These are phyloP conservation scores for Lypha dubia DNA, from an alignment of 2,888 invertebrate species.

Conservation along the genomic window DNA sequence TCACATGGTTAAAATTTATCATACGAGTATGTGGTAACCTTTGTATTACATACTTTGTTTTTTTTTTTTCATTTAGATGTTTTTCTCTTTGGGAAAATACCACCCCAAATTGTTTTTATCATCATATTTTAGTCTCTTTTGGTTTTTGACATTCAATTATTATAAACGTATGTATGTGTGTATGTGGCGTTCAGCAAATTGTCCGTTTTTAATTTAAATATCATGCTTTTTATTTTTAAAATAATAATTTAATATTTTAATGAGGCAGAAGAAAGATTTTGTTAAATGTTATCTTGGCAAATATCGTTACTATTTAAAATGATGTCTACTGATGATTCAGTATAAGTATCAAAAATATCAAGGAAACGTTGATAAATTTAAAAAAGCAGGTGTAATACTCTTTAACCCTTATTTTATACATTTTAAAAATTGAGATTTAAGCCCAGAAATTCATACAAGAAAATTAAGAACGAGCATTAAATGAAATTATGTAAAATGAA, in stretches of 20 bases:
- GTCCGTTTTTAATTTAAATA: neutral
- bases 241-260: neutral
- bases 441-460: too few species aligned
- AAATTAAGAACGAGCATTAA: too few species aligned
- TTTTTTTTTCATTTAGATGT: neutral
- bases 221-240: neutral
- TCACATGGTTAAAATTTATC: conserved; percentile 37
- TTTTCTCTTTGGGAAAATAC: conserved; percentile 1
- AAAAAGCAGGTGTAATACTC: too few species aligned
- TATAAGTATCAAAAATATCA: too few species aligned
- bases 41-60: neutral
- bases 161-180: too few species aligned
- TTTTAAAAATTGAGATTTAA: too few species aligned
- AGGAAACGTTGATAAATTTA: too few species aligned
- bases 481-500: too few species aligned
- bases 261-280: neutral
- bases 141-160: conserved; percentile 30
- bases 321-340: too few species aligned
- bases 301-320: too few species aligned
- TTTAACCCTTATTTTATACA: too few species aligned
- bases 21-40: conserved; percentile 36
- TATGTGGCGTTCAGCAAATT: neutral
- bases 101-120: neutral
- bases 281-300: neutral
- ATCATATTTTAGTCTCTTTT: neutral